Conservation (phyloP, 2,888 invertebrate species). For the Lasioglossum pauxillum region DNA sequence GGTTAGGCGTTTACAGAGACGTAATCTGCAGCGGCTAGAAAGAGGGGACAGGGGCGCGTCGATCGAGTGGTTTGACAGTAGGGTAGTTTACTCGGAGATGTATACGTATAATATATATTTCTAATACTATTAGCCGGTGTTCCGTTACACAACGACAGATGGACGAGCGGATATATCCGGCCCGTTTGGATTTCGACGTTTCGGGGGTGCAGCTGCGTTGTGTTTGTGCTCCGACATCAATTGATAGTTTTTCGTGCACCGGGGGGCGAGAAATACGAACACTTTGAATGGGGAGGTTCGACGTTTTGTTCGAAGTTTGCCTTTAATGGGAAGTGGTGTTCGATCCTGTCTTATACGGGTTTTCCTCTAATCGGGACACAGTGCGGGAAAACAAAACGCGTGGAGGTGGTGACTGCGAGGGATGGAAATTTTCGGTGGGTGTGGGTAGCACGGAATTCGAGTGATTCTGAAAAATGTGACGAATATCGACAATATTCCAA, state of each 20-base stretch:
- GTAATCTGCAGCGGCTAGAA: slow-evolving; percentile 62
- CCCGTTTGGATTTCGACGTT: slow-evolving; percentile 79
- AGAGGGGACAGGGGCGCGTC: slow-evolving; percentile 52
- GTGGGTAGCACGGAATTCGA: neutral
- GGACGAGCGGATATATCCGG: slow-evolving; percentile 77
- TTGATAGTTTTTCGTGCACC: slow-evolving; percentile 81
- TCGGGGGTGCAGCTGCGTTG: slow-evolving; percentile 68
- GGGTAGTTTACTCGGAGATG: slow-evolving; percentile 62
- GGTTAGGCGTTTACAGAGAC: slow-evolving; percentile 69
- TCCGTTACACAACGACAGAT: slow-evolving; percentile 84
- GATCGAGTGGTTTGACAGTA: slow-evolving; percentile 71
- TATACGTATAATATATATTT: slow-evolving; percentile 79
- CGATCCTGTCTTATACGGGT: neutral
- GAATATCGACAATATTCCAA: too few relatives aligned
- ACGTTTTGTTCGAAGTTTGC: slow-evolving; percentile 10
- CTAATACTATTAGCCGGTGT: slow-evolving; percentile 84
- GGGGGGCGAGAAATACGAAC: slow-evolving; percentile 47
- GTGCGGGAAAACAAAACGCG: neutral
- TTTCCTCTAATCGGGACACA: neutral
- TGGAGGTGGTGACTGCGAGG: neutral
- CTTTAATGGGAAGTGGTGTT: slow-evolving; percentile 20
- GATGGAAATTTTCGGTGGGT: neutral
- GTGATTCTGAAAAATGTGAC: neutral
- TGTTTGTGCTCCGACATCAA: slow-evolving; percentile 76
- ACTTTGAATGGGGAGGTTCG: slow-evolving; percentile 18